Percentiles rank a stretch among this genome's conserved stretches.
These are phyloP conservation scores for Drosophila seguyi DNA, from an alignment of 1,140 invertebrate species.

Conservation along the genomic window DNA sequence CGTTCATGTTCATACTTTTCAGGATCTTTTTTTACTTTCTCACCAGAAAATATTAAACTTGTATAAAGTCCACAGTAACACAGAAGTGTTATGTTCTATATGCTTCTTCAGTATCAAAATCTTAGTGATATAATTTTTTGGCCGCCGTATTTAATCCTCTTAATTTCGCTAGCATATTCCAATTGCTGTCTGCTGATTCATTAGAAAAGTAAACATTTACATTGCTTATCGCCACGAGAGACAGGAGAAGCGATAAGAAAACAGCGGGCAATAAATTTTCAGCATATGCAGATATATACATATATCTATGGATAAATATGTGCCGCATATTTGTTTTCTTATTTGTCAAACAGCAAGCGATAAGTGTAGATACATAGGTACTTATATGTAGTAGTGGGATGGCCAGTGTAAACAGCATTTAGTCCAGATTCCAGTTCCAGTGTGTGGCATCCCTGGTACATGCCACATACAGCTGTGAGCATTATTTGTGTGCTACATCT, in stretches of 20 bases:
- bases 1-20: not conserved
- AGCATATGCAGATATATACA: constrained; percentile 12
- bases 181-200: not conserved
- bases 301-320: not conserved
- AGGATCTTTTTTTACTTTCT: not conserved
- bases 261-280: constrained; percentile 5
- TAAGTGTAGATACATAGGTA: constrained; percentile 15
- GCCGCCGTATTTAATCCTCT: not conserved
- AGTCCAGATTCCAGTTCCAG: constrained; percentile 23
- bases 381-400: not conserved
- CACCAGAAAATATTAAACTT: not conserved
- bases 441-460: constrained; percentile 23
- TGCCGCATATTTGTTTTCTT: constrained; percentile 17
- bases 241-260: constrained; percentile 18
- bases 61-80: not conserved
- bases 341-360: constrained; percentile 21
- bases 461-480: constrained; percentile 40
- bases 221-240: constrained; percentile 4
- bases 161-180: not conserved
- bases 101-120: not conserved
- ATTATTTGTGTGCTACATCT: constrained; percentile 72
- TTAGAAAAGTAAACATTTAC: constrained; percentile 36
- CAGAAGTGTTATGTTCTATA: no score
- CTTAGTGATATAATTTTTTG: not conserved
- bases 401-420: constrained; percentile 28